Evolutionary conservation across 2,888 invertebrate genomes (phyloP), one percentile per base, ranked within the genome.

Genomic region (Phaedon cochleariae): DNA sequence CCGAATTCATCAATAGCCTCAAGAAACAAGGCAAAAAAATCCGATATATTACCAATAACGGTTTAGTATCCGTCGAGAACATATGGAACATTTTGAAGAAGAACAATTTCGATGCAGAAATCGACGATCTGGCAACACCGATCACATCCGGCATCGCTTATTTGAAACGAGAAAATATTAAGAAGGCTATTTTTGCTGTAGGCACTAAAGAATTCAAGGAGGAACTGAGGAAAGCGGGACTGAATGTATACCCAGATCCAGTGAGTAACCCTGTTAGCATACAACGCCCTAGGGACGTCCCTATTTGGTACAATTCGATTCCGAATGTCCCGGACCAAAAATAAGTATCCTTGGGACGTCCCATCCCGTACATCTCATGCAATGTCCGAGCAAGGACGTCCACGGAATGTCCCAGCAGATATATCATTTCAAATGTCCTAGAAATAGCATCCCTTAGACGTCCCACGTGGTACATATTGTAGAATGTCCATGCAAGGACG

Each of bases 1-100:
- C 18, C 1, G 58, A 60, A 9, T 67, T 59, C 22, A 61, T 62
- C 10, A 48, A 57, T 15, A 34, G 57, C 31, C 34, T 67, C n/a
- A 67, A 58, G 52, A 60, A 57, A 41, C n/a, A 57, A 12, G 58
- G 46, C n/a, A 67, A 64, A 46, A 45, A 31, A 17, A 17, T 67
- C 2, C 48, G 18, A 6, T 67, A 57, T 48, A 58, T 63, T 17
- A 60, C 53, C 4, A 67, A 67, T 20, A 67, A 63, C 31, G 31
- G 31, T 20, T 4, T 52, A 10, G 21, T 34, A 4, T 26, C 52
- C 5, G 26, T 15, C 9, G 48, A 57, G 52, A 46, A 7, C 3
- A 3, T 62, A 1, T 31, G 20, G 10, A 20, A 62, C 10, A 5
- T 18, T 1, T 46, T 57, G n/a, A 62, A 57, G n/a, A 29, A 52